phyloP scores from a whole-genome alignment of 2,797 vertebrate species.

The Phaenicophaeus curvirostris region DNA sequence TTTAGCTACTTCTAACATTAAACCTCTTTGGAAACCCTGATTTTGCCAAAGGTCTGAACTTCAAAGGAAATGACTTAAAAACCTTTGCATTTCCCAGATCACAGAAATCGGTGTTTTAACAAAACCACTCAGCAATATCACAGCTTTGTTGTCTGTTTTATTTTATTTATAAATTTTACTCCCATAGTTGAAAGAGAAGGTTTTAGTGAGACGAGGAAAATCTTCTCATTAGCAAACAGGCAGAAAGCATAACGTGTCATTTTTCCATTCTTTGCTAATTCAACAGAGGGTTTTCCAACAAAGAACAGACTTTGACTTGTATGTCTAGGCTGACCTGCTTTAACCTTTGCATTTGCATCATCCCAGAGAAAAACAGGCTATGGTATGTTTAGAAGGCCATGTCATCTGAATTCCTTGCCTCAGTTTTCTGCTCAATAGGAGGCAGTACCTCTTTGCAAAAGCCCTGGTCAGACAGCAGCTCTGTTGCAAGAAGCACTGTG shows the following conservation, averaged over 20 bases:
- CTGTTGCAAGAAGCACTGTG: neutral
- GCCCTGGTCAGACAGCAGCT: neutral
- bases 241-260: neutral
- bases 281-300: neutral
- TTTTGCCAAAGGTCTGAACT: neutral
- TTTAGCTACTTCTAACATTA: neutral
- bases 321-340: neutral
- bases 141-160: neutral
- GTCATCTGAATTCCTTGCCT: neutral
- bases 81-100: neutral
- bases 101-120: neutral
- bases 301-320: neutral
- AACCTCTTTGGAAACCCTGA: neutral
- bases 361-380: neutral
- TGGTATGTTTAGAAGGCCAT: rapidly evolving
- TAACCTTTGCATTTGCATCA: neutral
- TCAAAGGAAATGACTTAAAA: neutral
- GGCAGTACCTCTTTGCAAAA: neutral
- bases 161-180: neutral
- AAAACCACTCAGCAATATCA: neutral
- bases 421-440: neutral
- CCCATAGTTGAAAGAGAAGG: neutral
- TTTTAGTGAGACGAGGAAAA: neutral
- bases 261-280: neutral
- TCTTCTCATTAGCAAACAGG: neutral